Evolutionary conservation across 1,140 invertebrate genomes (phyloP).

Genomic region (Lutraria rhynchaena): DNA sequence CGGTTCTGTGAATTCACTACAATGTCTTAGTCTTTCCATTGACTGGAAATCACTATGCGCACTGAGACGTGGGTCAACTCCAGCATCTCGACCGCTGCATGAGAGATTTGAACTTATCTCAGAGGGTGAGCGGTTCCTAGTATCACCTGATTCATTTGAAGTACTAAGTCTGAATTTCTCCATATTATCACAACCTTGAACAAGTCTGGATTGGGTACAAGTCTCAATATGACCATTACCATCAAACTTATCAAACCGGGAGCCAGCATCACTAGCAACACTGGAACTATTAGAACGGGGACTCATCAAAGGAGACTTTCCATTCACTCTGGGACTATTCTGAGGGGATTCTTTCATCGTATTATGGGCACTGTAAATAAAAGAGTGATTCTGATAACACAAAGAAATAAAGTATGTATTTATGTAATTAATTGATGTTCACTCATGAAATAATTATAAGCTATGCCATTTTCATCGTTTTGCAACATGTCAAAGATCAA

Average conservation of each 20-base stretch:
- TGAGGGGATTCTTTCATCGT: constrained; percentile 22
- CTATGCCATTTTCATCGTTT: no score
- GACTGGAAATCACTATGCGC: neutral
- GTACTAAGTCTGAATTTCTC: neutral
- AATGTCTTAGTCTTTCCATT: constrained; percentile 29
- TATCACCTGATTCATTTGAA: neutral
- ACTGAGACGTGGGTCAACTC: constrained; percentile 1
- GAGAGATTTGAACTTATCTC: neutral
- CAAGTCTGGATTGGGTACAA: neutral
- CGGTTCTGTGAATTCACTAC: constrained; percentile 15
- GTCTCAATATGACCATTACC: constrained; percentile 1
- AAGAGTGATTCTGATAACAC: no score
- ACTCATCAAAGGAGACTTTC: neutral
- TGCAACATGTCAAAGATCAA: no score
- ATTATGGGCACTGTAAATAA: constrained; percentile 22
- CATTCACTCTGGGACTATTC: neutral
- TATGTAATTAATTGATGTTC: no score
- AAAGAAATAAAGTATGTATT: no score
- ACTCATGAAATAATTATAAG: no score
- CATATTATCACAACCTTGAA: neutral
- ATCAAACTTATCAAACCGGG: neutral
- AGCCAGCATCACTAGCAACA: neutral
- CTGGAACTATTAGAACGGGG: neutral
- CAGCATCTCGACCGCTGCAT: neutral
- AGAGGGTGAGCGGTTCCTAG: no score